These are phyloP conservation scores for Smutsia gigantea DNA, from an alignment of 2,797 vertebrate species.

Conservation along the genomic window DNA sequence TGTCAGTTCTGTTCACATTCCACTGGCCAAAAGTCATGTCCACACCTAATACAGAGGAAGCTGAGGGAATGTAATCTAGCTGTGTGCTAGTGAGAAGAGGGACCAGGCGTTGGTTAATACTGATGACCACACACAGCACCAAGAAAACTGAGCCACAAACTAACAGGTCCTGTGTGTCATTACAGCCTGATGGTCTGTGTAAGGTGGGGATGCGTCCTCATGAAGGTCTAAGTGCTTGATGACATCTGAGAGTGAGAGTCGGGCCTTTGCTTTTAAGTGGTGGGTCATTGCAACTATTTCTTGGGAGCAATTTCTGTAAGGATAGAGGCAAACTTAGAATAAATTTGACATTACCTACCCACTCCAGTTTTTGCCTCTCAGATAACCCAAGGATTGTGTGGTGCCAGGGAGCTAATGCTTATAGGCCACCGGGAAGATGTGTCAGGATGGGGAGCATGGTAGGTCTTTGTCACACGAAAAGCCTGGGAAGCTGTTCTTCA, in stretches of 20 bases:
- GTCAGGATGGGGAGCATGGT: background rate
- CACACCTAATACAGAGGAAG: background rate
- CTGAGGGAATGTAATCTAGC: background rate
- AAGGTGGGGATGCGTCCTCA: background rate
- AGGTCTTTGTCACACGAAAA: background rate
- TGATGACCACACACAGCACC: background rate
- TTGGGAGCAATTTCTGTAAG: background rate
- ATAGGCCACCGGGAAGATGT: background rate
- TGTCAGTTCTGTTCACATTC: background rate
- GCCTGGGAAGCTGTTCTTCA: background rate
- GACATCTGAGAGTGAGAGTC: background rate
- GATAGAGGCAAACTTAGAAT: background rate
- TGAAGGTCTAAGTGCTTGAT: background rate
- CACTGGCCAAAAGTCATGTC: background rate
- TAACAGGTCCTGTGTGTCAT: background rate
- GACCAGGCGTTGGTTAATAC: background rate
- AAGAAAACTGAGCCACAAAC: background rate
- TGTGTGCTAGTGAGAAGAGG: background rate
- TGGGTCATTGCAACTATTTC: background rate
- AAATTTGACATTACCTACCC: background rate
- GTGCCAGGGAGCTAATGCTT: background rate
- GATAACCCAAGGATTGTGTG: background rate
- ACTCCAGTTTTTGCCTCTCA: background rate
- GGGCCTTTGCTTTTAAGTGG: background rate
- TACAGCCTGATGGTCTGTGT: background rate